These are phyloP conservation scores for Prorops nasuta DNA, from an alignment of 1,140 invertebrate species.

Conservation along the genomic window DNA sequence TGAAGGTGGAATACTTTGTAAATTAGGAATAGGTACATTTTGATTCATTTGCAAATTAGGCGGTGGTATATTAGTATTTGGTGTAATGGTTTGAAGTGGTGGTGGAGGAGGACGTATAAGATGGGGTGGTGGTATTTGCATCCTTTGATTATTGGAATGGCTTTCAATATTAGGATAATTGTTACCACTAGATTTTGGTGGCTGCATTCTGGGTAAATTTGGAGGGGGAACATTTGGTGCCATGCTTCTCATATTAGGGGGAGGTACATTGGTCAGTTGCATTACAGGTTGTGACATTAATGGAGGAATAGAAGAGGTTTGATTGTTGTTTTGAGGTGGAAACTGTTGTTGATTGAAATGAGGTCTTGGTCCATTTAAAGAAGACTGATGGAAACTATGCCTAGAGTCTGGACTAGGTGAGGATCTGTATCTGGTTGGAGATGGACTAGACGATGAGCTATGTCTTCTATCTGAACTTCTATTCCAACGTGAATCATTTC, in stretches of 20 bases:
- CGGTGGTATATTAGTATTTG: conserved; percentile 48
- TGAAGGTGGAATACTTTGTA: conserved; percentile 25
- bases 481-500: conserved; percentile 43
- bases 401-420: conserved; percentile 38
- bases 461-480: conserved; percentile 37
- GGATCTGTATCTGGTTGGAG: conserved; percentile 36
- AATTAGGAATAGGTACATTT: conserved; percentile 26
- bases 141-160: conserved; percentile 25
- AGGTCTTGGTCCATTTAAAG: conserved; percentile 29
- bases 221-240: conserved; percentile 36
- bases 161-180: conserved; percentile 34
- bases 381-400: conserved; percentile 35
- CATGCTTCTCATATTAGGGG: conserved; percentile 38
- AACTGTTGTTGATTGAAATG: conserved; percentile 31
- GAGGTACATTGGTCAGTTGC: conserved; percentile 42
- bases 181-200: conserved; percentile 31
- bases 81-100: conserved; percentile 33
- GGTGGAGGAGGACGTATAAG: conserved; percentile 40
- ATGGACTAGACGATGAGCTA: conserved; percentile 47
- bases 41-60: conserved; percentile 39
- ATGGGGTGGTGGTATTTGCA: conserved; percentile 47
- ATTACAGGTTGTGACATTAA: conserved; percentile 43
- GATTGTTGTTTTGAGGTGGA: conserved; percentile 30
- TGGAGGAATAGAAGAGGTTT: conserved; percentile 36
- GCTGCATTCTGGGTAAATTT: conserved; percentile 46